Base-by-base conservation (phyloP, 2,888 invertebrate genomes). In the Drymonia ruficornis region DNA sequence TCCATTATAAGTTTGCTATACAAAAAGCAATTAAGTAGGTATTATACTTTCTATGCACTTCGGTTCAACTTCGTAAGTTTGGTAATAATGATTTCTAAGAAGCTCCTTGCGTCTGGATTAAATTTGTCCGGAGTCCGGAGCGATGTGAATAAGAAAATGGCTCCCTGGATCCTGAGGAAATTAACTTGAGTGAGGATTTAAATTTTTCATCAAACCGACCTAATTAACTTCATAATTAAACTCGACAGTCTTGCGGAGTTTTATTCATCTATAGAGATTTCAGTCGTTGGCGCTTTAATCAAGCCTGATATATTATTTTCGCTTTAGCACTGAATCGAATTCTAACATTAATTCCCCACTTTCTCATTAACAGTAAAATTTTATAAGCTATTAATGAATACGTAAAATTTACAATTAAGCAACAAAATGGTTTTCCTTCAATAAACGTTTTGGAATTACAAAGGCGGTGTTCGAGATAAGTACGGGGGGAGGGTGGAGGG, bases 201-300 rank as follows among this genome's bases (percentile, higher is more conserved):
- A 89, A 89, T 86, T 89, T 89, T 89, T 91, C 88, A 89, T 89
- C 86, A 84, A 83, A 87, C 87, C 84, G 79, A 85, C 78, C 83
- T 89, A 87, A 90, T 89, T 89, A 90, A 87, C 84, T 90, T 88
- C 81, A 83, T 87, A 87, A 89, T 89, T 87, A 89, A 90, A 89
- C 83, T 86, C 82, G 79, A 84, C 76, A 84, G 82, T 83, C 83
- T 80, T 64, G 75, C 73, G 67, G 70, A 74, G 77, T 79, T 83
- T 83, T 80, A 84, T 85, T 83, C 79, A 77, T 80, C 81, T 81
- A 84, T 81, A 74, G 80, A 82, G 81, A 80, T 73, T 80, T 73
- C 66, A 73, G 62, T 70, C 62, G 65, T 69, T 66, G 64, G 56
- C 52, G 56, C 61, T 74, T 78, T 73, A 68, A 79, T 78, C 70